A percentile compares a stretch with the other conserved stretches of the same genome.
phyloP scores from a whole-genome alignment of 2,113 vertebrate species.

The Ammodramus savannarum region DNA sequence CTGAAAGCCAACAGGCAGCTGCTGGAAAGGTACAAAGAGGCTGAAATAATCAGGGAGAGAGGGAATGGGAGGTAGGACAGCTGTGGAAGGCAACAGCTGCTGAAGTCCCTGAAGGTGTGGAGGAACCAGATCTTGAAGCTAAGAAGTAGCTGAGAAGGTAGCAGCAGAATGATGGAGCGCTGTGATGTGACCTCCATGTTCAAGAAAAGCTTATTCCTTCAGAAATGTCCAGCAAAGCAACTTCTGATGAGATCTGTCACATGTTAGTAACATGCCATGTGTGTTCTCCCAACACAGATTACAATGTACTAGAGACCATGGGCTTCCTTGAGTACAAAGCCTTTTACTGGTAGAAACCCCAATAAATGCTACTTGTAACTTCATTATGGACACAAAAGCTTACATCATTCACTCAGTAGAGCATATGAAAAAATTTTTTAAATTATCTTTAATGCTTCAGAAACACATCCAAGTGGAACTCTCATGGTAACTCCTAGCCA shows the following conservation, averaged over 20 bases:
- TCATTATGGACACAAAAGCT: not conserved
- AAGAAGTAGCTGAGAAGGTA: not conserved
- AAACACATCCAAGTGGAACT: not conserved
- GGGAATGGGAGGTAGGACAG: not conserved
- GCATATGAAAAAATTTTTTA: fast-evolving
- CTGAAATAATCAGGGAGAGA: not conserved
- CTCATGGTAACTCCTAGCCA: not conserved
- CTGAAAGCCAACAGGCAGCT: not conserved
- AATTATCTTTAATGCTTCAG: not conserved
- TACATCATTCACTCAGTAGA: not conserved
- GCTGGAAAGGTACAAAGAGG: not conserved
- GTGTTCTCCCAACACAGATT: not conserved
- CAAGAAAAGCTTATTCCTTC: not conserved
- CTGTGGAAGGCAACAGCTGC: not conserved
- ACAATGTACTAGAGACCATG: not conserved
- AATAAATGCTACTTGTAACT: not conserved
- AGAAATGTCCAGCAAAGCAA: not conserved
- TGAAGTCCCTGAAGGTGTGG: not conserved
- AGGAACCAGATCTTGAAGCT: not conserved
- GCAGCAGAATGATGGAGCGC: not conserved
- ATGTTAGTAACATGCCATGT: not conserved
- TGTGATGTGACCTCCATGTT: not conserved
- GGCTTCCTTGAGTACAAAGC: not conserved
- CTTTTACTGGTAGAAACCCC: not conserved
- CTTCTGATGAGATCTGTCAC: not conserved